These are phyloP conservation scores for Labia minor DNA, from an alignment of 2,888 invertebrate species.

Conservation along the genomic window DNA sequence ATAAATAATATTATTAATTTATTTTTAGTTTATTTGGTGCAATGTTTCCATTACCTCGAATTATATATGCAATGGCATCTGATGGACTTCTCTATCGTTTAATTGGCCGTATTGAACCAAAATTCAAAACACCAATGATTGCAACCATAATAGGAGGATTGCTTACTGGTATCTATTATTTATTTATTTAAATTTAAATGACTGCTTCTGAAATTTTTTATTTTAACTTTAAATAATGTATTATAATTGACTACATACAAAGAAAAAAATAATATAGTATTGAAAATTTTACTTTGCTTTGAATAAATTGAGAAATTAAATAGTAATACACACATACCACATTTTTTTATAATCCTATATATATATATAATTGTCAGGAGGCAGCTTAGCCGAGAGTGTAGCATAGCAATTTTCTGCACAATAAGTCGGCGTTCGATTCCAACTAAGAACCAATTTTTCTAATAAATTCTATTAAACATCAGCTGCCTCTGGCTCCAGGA, in stretches of 20 bases:
- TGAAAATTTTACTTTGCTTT: too few relatives aligned
- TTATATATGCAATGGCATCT: conserved; percentile 78
- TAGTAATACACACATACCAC: too few relatives aligned
- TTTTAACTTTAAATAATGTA: conserved; percentile 25
- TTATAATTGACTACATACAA: conserved; percentile 17
- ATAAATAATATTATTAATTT: too few relatives aligned
- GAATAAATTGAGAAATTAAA: too few relatives aligned
- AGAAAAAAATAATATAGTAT: neutral
- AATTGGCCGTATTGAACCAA: conserved; percentile 56
- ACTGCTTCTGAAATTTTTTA: conserved; percentile 9
- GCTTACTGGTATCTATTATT: neutral
- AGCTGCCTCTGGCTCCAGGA: too few relatives aligned
- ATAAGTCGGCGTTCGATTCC: too few relatives aligned
- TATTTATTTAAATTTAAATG: neutral
- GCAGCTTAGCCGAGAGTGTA: too few relatives aligned
- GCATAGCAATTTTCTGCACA: too few relatives aligned
- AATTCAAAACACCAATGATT: conserved; percentile 57
- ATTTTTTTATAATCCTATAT: too few relatives aligned
- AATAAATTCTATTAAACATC: too few relatives aligned
- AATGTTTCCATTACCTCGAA: conserved; percentile 69
- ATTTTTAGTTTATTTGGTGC: conserved; percentile 61
- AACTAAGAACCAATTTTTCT: too few relatives aligned
- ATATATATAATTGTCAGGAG: too few relatives aligned
- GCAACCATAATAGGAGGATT: neutral
- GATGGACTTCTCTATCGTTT: conserved; percentile 68